These are phyloP conservation scores for Ellobium chinense DNA, from an alignment of 2,888 invertebrate genomes.

Conservation along the genomic window DNA sequence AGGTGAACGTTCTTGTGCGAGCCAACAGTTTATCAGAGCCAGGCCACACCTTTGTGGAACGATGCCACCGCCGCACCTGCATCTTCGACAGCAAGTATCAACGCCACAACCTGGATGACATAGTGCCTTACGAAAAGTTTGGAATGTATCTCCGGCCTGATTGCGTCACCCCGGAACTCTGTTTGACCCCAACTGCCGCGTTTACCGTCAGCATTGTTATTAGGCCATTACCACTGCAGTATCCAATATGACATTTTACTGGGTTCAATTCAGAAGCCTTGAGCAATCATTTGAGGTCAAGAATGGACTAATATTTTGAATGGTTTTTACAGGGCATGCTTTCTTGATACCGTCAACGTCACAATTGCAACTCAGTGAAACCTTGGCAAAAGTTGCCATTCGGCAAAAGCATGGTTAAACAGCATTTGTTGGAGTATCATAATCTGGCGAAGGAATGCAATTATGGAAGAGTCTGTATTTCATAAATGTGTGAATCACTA, in stretches of 20 bases:
- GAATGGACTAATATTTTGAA: too few relatives aligned
- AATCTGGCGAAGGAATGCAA: too few relatives aligned
- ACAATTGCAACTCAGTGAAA: too few relatives aligned
- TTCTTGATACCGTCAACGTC: too few relatives aligned
- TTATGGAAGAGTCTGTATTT: too few relatives aligned
- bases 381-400: too few relatives aligned
- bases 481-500: too few relatives aligned
- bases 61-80: slow-evolving; percentile 86
- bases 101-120: slow-evolving; percentile 85
- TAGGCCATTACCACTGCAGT: slow-evolving; percentile 19
- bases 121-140: slow-evolving; percentile 87
- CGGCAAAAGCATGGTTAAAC: too few relatives aligned
- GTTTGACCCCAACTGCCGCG: slow-evolving; percentile 80
- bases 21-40: slow-evolving; percentile 83
- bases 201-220: slow-evolving; percentile 40
- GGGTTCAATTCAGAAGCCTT: neutral
- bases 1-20: slow-evolving; percentile 86
- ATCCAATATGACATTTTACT: neutral
- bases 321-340: too few relatives aligned
- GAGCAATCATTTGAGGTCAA: too few relatives aligned
- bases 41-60: slow-evolving; percentile 87
- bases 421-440: too few relatives aligned
- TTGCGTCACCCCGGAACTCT: slow-evolving; percentile 80
- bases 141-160: slow-evolving; percentile 38
- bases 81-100: slow-evolving; percentile 86